Base-by-base conservation (phyloP, 2,888 invertebrate genomes). In the Anorthoa munda region DNA sequence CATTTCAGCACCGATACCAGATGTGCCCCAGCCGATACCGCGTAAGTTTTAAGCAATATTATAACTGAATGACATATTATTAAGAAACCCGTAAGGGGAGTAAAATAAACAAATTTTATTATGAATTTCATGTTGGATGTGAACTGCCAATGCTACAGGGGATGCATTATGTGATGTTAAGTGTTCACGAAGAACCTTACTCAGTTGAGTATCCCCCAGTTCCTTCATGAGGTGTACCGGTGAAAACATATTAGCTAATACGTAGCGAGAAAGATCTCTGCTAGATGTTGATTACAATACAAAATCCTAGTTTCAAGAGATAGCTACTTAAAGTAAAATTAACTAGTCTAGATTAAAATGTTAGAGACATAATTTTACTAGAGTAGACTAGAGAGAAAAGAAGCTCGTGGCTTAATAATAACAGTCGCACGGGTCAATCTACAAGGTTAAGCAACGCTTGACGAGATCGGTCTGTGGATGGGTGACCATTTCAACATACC, bases 1-100 rank as follows among this genome's bases (percentile, higher is more conserved):
- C 2, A 21, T 90, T 90, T 31, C 77, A 89, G 89, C 88, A 18
- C 83, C 86, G 18, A 51, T 86, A 50, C 87, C 88, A 4, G 88
- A 88, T 53, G 60, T 74, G 31, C 79, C 87, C 0, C 58, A 76
- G 11, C 83, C 86, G 17, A 66, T 88, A 23, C 88, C 89, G 66
- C 75, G 89, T 89, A 85, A 89, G 89, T 88, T 70, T 11, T 48
- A 17, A 15, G 56, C 15, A 31, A 59, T 51, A 63, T 63, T 56
- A 55, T 26, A 23, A 72, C 61, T 61, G 60, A 59, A 31, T 78
- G 31, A n/a, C 18, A 46, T 46, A 58, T 46, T 45, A 2, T 21
- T 21, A 4, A 50, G 18, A 9, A 12, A 15, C 31, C 55, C 21
- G 12, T 21, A 53, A 4, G 21, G 31, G 26, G 21, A 66, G 21